A percentile compares a stretch with the other conserved stretches of the same genome.
These are phyloP conservation scores for Agrotis ipsilon DNA, from an alignment of 2,888 invertebrate genomes.

Conservation along the genomic window DNA sequence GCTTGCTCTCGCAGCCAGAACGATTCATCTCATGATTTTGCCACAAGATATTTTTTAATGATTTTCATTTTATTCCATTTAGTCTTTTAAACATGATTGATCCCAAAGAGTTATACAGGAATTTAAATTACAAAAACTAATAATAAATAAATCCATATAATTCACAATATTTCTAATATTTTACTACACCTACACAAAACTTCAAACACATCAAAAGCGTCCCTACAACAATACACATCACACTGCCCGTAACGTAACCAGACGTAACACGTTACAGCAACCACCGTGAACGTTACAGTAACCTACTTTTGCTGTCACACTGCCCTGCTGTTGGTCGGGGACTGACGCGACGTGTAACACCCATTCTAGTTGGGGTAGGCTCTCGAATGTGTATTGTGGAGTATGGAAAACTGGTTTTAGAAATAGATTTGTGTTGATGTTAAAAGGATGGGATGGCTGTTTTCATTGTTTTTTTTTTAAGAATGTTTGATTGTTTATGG, in stretches of 20 bases:
- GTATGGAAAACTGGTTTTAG: not conserved
- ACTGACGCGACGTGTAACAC: conserved; percentile 34
- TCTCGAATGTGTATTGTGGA: conserved; percentile 21
- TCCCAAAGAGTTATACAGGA: not conserved
- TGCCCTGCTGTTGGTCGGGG: conserved; percentile 35
- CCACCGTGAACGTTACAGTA: conserved; percentile 39
- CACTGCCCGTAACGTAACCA: conserved; percentile 2
- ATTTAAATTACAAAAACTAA: too few relatives aligned
- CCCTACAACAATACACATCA: conserved; percentile 30
- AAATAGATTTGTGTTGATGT: conserved; percentile 5
- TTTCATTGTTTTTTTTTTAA: not conserved
- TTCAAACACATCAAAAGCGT: conserved; percentile 1
- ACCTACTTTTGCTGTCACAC: conserved; percentile 50
- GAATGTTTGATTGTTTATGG: too few relatives aligned
- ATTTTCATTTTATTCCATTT: not conserved
- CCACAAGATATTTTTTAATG: too few relatives aligned
- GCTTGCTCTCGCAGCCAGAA: too few relatives aligned
- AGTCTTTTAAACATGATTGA: not conserved
- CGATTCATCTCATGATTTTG: too few relatives aligned
- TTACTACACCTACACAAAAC: too few relatives aligned
- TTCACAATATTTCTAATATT: too few relatives aligned
- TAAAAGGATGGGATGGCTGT: not conserved
- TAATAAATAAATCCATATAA: too few relatives aligned
- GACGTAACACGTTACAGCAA: conserved; percentile 9
- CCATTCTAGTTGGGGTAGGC: conserved; percentile 39